Evolutionary conservation across 2,888 invertebrate genomes (phyloP).

Genomic region (Erannis defoliaria): DNA sequence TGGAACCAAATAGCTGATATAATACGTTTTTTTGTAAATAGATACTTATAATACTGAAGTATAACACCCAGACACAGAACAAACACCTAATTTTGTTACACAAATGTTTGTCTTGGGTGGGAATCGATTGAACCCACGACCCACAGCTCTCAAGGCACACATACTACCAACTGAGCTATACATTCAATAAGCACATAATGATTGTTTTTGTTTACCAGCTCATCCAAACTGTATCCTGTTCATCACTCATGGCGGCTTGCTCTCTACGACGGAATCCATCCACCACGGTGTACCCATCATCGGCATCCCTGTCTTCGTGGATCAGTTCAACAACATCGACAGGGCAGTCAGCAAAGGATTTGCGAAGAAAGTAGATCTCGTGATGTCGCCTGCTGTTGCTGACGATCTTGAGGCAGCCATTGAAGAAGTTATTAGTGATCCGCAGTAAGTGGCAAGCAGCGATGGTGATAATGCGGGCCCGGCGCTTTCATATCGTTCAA

Average conservation of each 20-base stretch:
- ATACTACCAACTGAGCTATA: not conserved
- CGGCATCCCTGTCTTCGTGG: slow-evolving; percentile 65
- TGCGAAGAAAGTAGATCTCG: slow-evolving; percentile 56
- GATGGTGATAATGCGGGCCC: too few relatives aligned
- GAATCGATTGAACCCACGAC: too few relatives aligned
- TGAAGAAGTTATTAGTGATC: slow-evolving; percentile 53
- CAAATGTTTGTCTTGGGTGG: too few relatives aligned
- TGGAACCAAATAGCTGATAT: too few relatives aligned
- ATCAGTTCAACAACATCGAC: slow-evolving; percentile 63
- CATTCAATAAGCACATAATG: too few relatives aligned
- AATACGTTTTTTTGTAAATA: too few relatives aligned
- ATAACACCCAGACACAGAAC: too few relatives aligned
- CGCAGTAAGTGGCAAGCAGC: slow-evolving; percentile 63
- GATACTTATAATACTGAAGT: too few relatives aligned
- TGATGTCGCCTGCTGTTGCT: slow-evolving; percentile 11
- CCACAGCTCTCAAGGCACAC: too few relatives aligned
- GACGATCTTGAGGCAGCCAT: slow-evolving; percentile 55
- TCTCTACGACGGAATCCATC: slow-evolving; percentile 63
- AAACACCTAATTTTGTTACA: too few relatives aligned
- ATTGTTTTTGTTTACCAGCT: too few relatives aligned
- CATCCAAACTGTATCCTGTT: slow-evolving; percentile 66
- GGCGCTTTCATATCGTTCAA: too few relatives aligned
- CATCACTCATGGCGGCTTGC: slow-evolving; percentile 65
- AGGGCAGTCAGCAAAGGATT: slow-evolving; percentile 61
- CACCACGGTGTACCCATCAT: slow-evolving; percentile 65